Conservation (phyloP, 64 coral and sea anemone species). For the Pachyseris speciosa region DNA sequence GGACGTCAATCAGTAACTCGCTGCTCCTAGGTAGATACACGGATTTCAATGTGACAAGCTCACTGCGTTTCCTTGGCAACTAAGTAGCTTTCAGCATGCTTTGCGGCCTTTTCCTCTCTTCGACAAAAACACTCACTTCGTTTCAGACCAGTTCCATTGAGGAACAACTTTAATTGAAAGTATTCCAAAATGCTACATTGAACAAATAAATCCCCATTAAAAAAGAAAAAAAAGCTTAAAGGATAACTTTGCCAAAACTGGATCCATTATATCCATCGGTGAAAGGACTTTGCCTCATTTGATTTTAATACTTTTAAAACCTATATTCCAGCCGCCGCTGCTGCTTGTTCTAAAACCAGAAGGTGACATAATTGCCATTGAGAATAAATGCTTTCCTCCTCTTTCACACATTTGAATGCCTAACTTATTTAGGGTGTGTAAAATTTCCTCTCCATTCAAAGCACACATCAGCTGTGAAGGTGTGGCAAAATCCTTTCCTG, state of each 20-base stretch:
- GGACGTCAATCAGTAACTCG: neutral
- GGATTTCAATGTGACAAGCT: neutral
- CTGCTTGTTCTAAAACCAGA: neutral
- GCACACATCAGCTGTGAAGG: constrained; percentile 28
- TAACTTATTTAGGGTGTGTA: constrained; percentile 22
- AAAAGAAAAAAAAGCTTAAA: neutral
- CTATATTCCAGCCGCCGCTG: neutral
- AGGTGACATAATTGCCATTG: neutral
- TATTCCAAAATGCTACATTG: neutral
- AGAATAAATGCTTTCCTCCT: neutral
- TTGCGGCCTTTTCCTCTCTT: constrained; percentile 35
- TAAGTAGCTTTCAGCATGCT: neutral
- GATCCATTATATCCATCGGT: neutral
- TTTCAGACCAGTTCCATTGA: neutral
- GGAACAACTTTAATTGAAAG: neutral
- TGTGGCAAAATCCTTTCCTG: neutral
- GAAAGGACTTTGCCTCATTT: neutral
- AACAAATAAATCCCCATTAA: neutral
- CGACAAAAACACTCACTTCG: neutral
- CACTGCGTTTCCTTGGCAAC: neutral
- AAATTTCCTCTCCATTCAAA: constrained; percentile 42
- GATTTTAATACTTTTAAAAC: neutral
- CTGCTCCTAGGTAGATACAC: neutral
- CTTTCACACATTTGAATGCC: neutral
- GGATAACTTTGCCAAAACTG: neutral